Evolutionary conservation across 1,140 invertebrate species (phyloP).

Genomic region (Melanaphis sacchari): DNA sequence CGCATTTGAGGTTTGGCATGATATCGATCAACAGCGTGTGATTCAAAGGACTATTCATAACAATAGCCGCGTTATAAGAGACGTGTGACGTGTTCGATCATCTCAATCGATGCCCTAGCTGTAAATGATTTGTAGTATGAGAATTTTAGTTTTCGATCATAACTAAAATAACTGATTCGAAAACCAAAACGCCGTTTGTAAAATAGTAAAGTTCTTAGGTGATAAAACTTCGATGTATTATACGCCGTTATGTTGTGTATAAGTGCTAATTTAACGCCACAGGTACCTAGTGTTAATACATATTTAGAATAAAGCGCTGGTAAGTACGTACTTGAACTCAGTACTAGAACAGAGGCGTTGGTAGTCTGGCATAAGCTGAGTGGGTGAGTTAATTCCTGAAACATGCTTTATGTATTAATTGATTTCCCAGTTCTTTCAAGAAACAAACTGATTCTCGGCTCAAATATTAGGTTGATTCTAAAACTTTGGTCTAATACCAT

Average conservation of each 20-base stretch:
- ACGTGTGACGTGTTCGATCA: slow-evolving; percentile 4
- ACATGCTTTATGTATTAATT: too few species aligned
- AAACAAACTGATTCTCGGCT: too few species aligned
- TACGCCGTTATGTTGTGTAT: not conserved
- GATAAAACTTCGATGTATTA: not conserved
- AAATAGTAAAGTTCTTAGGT: not conserved
- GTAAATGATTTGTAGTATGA: not conserved
- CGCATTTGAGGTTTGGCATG: not conserved
- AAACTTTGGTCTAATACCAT: too few species aligned
- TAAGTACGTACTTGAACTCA: too few species aligned
- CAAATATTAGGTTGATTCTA: too few species aligned
- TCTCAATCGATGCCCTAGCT: not conserved
- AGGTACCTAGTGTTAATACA: not conserved
- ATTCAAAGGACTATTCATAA: not conserved
- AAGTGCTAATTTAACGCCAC: not conserved
- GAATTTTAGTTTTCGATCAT: not conserved
- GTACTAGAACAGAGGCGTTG: not conserved
- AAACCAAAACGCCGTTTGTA: not conserved
- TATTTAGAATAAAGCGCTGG: not conserved
- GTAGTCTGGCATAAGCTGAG: not conserved
- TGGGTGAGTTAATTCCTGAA: too few species aligned
- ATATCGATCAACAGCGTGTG: not conserved
- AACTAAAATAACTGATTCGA: not conserved
- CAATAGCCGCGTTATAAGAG: not conserved
- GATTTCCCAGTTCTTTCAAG: too few species aligned